phyloP scores from a whole-genome alignment of 2,888 invertebrate genomes.

The Microctonus brassicae region DNA sequence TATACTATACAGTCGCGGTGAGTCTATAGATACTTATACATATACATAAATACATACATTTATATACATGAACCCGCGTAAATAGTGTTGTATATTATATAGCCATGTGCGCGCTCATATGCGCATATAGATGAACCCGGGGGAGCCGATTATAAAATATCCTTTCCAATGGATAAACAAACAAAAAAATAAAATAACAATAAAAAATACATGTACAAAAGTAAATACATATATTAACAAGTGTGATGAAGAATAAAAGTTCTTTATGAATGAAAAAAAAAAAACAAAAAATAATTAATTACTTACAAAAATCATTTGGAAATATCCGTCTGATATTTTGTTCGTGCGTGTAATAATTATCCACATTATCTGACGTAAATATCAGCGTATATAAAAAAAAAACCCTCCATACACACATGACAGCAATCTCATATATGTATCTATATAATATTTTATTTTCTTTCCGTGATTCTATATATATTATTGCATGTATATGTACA shows the following conservation, averaged over 20 bases:
- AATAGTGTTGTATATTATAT: slow-evolving; percentile 30
- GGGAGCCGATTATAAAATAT: slow-evolving; percentile 1
- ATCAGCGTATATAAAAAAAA: too few relatives aligned
- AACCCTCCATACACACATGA: too few relatives aligned
- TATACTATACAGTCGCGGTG: slow-evolving; percentile 47
- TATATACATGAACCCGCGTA: too few relatives aligned
- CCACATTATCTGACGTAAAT: slow-evolving; percentile 45
- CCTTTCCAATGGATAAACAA: not conserved
- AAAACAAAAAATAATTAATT: not conserved
- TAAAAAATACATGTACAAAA: not conserved
- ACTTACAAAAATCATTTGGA: slow-evolving; percentile 1
- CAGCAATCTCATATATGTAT: too few relatives aligned
- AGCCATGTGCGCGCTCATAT: slow-evolving; percentile 27
- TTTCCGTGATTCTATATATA: not conserved
- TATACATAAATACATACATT: slow-evolving; percentile 20
- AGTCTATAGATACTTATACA: slow-evolving; percentile 17
- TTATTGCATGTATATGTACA: slow-evolving; percentile 7
- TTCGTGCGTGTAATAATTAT: slow-evolving; percentile 39
- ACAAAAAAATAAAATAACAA: not conserved
- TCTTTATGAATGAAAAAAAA: too few relatives aligned
- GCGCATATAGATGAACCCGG: not conserved
- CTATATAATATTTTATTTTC: too few relatives aligned
- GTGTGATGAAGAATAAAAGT: too few relatives aligned
- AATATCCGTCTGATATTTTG: slow-evolving; percentile 15
- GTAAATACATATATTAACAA: not conserved